Base-by-base conservation (phyloP, 2,113 vertebrate genomes). In the Bubo bubo region DNA sequence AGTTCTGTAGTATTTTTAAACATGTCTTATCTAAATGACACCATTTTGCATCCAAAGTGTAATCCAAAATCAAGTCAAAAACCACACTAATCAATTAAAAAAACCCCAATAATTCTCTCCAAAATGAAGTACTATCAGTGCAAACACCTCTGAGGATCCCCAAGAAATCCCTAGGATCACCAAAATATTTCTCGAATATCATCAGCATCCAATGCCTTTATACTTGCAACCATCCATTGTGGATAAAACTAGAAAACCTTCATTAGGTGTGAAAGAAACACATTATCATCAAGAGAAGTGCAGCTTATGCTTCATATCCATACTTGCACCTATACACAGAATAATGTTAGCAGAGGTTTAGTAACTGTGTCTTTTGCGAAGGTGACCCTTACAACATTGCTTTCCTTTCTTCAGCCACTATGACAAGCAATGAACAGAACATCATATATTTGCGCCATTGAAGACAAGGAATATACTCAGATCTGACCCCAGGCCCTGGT, bases 321-420 rank as follows among this genome's bases (percentile, higher is more conserved):
- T 39, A 17, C 4, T 74, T 63, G 19, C 8, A 67, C 20, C 26
- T 45, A 13, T 0, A 45, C 4, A 13, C 1, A 34, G 8, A 58
- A 67, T 80, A 50, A n/a, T 28, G 4, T 60, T 55, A 77, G 30
- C 59, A 83, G 45, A 66, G 5, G 1, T 62, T 83, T 59, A 23
- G 14, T 13, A 34, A 30, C 13, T 4, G 12, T 4, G 12, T 52
- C 14, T 10, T 6, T 14, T 43, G 10, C 8, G 10, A 50, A 37
- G 59, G 23, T 1, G 5, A 56, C 23, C 9, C 32, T 71, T 27
- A 21, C 4, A 43, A 18, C 0, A 1, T 10, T 20, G 16, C 39
- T 60, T 76, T 62, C 2, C 26, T 80, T 76, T 62, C 63, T 62
- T 15, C 37, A 47, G 18, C 6, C 27, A 4, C 16, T 23, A 11